Conservation (phyloP, 2,888 invertebrate genomes). For the Caenorhabditis sp. region DNA sequence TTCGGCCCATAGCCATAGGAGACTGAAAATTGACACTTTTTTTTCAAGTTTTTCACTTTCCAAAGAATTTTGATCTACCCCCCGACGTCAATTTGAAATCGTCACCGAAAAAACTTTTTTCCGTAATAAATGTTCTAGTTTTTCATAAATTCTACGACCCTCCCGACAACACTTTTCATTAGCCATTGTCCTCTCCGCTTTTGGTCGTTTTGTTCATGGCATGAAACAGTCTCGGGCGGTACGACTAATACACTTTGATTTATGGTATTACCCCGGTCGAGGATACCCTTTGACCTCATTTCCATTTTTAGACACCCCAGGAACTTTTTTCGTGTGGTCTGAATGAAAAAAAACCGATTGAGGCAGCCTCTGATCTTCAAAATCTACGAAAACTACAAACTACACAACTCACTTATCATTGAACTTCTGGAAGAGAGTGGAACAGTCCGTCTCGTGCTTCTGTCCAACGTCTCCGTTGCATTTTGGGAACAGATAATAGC, state of each 20-base stretch:
- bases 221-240: neutral
- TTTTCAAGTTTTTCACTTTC: neutral
- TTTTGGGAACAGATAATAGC: constrained; percentile 73
- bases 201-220: neutral
- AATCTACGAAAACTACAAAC: neutral
- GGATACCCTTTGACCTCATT: neutral
- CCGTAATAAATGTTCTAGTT: neutral
- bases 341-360: too few species aligned
- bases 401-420: constrained; percentile 57
- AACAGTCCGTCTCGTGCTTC: constrained; percentile 39
- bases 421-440: constrained; percentile 34
- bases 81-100: too few species aligned
- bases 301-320: neutral
- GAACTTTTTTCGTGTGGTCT: too few species aligned
- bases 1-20: constrained; percentile 65
- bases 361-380: neutral
- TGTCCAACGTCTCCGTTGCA: constrained; percentile 68
- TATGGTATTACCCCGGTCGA: neutral
- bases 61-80: too few species aligned
- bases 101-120: too few species aligned
- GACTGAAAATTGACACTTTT: constrained; percentile 55
- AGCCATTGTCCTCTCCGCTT: constrained; percentile 1
- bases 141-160: neutral
- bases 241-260: neutral
- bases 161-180: neutral